Conservation (phyloP, 2,888 invertebrate species). For the Odontocolon sp. region DNA sequence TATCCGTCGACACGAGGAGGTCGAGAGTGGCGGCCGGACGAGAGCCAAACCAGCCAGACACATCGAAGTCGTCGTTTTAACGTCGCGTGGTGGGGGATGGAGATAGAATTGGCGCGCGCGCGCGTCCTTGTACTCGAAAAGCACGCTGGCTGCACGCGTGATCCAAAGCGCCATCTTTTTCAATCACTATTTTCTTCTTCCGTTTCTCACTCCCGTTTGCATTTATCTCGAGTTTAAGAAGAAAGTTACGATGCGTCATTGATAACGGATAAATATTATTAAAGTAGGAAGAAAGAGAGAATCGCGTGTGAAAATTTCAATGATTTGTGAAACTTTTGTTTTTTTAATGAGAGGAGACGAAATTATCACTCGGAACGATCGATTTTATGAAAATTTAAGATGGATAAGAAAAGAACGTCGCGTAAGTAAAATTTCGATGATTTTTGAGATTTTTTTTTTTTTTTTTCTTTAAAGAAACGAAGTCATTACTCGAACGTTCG, state of each 20-base stretch:
- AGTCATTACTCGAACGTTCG: constrained; percentile 1
- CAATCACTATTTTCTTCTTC: not conserved
- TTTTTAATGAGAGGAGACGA: not conserved
- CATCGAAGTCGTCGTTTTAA: constrained; percentile 15
- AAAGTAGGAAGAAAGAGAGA: too few relatives aligned
- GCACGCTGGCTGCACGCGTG: constrained; percentile 42
- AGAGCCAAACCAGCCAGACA: constrained; percentile 10
- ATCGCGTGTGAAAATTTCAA: too few relatives aligned
- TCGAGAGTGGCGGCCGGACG: constrained; percentile 10
- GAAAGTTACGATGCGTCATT: too few relatives aligned
- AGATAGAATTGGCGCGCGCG: constrained; percentile 48
- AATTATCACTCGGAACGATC: too few relatives aligned
- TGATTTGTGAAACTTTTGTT: not conserved
- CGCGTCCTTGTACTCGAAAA: constrained; percentile 43
- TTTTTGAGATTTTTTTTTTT: not conserved
- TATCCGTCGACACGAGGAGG: constrained; percentile 9
- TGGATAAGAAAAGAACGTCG: too few relatives aligned
- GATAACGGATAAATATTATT: too few relatives aligned
- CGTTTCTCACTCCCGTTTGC: not conserved
- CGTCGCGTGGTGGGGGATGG: constrained; percentile 4
- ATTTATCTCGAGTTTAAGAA: not conserved
- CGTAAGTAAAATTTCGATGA: not conserved
- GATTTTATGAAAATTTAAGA: not conserved
- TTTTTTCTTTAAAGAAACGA: not conserved
- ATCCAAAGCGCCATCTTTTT: constrained; percentile 49